Conservation (phyloP, 2,797 vertebrate species). For the Helarctos malayanus region DNA sequence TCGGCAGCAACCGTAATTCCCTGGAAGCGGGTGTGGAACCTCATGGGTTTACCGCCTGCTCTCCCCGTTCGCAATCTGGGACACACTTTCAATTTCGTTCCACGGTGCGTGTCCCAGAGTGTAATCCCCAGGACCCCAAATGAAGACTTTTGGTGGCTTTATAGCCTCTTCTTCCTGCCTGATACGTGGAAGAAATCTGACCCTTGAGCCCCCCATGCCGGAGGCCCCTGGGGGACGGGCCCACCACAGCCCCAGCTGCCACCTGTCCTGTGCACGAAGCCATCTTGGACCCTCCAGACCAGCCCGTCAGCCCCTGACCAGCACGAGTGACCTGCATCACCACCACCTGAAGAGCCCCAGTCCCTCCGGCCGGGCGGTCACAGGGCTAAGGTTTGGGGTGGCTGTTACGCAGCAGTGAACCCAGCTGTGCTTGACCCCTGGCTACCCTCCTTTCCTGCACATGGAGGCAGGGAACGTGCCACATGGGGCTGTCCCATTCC, state of each 20-base stretch:
- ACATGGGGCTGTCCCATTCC: rapidly evolving
- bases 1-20: not conserved
- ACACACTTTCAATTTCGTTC: not conserved
- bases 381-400: rapidly evolving
- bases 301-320: not conserved
- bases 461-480: not conserved
- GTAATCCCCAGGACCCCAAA: rapidly evolving
- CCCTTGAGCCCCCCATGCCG: rapidly evolving
- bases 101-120: rapidly evolving
- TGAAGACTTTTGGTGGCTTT: not conserved
- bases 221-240: rapidly evolving
- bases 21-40: not conserved
- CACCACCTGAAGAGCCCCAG: not conserved
- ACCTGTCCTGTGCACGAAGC: rapidly evolving
- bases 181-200: not conserved
- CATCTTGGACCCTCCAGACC: not conserved
- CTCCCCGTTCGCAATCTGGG: not conserved
- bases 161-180: not conserved
- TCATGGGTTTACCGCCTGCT: not conserved
- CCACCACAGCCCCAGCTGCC: rapidly evolving
- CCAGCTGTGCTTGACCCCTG: rapidly evolving
- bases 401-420: rapidly evolving
- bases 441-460: not conserved
- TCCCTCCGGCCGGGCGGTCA: not conserved
- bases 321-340: rapidly evolving